Base-by-base conservation (phyloP, 2,113 vertebrate genomes). In the Oncorhynchus nerka region DNA sequence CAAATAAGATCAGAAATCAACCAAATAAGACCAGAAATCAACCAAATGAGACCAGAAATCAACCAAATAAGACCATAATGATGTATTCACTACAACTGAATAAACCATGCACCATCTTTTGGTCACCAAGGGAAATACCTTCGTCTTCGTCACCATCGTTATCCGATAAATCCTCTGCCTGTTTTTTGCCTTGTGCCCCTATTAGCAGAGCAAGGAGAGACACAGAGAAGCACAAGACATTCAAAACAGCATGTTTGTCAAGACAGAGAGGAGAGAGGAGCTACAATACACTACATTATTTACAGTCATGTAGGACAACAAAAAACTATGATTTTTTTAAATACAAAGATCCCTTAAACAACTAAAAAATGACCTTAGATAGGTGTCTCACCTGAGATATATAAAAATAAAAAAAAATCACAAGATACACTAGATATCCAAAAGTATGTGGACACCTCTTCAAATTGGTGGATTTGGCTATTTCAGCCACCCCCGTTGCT, bases 61-160 rank as follows among this genome's bases (percentile, higher is more conserved):
- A 55, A 73, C 16, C 51, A 55, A 55, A 55, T 19, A 5, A 55
- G 51, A 55, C 1, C 51, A 55, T 45, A 45, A 45, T 45, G 39
- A 45, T 45, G 39, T 45, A 45, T 45, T 45, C 8, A 45, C 39
- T 79, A 34, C 75, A n/a, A 61, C 15, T 70, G 70, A 71, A 84
- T 68, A 77, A 86, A 88, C 91, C 97, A 99, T 98, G 97, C 97
- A 97, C 92, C 93, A 89, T 93, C 94, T 88, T 93, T 95, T 89
- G 92, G 95, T 93, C 95, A 91, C 96, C 96, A 92, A 81, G 86
- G 84, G 86, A 95, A 97, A 97, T 99, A 99, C 97, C 97, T 99
- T 99, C 97, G 61, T 99, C 97, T 99, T 99, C 97, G 94, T 98
- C 97, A 95, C 97, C 97, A 94, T 99, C 97, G 95, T 99, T 99